Evolutionary conservation across 2,113 vertebrate species (phyloP), one percentile per base, ranked within the genome.

Genomic region (Bujurquina vittata): DNA sequence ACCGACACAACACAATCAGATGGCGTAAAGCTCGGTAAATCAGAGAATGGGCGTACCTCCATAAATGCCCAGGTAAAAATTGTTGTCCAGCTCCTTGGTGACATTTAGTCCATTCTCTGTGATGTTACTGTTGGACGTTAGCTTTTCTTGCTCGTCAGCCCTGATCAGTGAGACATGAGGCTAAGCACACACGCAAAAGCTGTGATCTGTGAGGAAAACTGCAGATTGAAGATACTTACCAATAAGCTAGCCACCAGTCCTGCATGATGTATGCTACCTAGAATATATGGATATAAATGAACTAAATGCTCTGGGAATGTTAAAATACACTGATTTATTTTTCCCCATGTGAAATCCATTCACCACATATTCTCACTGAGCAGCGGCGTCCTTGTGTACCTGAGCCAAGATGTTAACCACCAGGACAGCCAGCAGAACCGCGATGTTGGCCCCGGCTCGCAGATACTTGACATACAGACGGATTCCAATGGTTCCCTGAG

Each of bases 241-340:
- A 99, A 81, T 97, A 94, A 14, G 98, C 97, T 87, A 99, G 95
- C 98, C 98, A 99, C 98, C 98, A 99, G 86, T 99, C 98, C 85
- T 98, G 97, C 43, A 99, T 91, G 56, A 99, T 89, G 77, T 96
- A 99, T 4, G 95, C 73, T 10, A 94, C 92, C 98, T 99, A 80
- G 1, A 84, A 17, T 10, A 77, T 6, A 8, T 29, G 40, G 77
- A 31, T 11, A 7, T 17, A 1, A 8, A 72, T 17, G 60, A 33
- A 55, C 1, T 3, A 4, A 8, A 52, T 18, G 49, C 6, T 46
- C 15, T 11, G 4, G 11, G 3, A 12, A 12, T 43, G 14, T 43
- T 43, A 43, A 12, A 17, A 17, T 60, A 33, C 11, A 2, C 26
- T 15, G 18, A 31, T 59, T 59, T 18, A 22, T 49, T 57, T 18